Base-by-base conservation (phyloP, 2,888 invertebrate species). In the Calameuta pallipes region DNA sequence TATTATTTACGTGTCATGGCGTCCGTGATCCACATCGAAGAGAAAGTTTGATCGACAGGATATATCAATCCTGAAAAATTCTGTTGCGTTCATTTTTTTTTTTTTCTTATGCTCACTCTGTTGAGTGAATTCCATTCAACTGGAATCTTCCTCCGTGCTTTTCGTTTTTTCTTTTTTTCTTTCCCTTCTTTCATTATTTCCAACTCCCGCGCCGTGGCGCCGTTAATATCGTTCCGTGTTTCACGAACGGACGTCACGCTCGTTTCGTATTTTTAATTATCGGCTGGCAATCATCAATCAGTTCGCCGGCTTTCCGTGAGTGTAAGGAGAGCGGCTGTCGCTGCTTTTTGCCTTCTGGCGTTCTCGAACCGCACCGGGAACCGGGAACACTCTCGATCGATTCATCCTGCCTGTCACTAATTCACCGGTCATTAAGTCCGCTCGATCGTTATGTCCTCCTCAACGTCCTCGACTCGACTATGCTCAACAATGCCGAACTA, bases 281-380 rank as follows among this genome's bases (percentile, higher is more conserved):
- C 84, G 82, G 85, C 80, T 82, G 80, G 83, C 80, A 84, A 85
- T 89, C 89, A 89, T 89, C 87, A 89, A 89, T 89, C 89, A 89
- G 86, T 83, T 85, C 78, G 76, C 69, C 81, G 70, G 74, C 68
- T 31, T 75, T 31, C 23, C 31, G 30, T 75, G 75, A 56, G 36
- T 78, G 82, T 84, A 83, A 82, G 75, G 81, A 81, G 82, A 80
- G 79, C 84, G 79, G 80, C 80, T 83, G 81, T 85, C 82, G 79
- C 81, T 80, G 79, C 74, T 85, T 85, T 86, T 85, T 86, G 83
- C 81, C 83, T 79, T 78, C 82, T 79, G 79, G 82, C 74, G 74
- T 35, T 30, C 31, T 33, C 30, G 31, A 30, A 35, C 74, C 83
- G 78, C 77, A 33, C 71, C 71, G 76, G 76, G 81, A 81, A 83